A percentile compares a stretch with the other conserved stretches of the same genome.
These are phyloP conservation scores for Dolichopus griseipennis DNA, from an alignment of 2,888 invertebrate genomes.

Conservation along the genomic window DNA sequence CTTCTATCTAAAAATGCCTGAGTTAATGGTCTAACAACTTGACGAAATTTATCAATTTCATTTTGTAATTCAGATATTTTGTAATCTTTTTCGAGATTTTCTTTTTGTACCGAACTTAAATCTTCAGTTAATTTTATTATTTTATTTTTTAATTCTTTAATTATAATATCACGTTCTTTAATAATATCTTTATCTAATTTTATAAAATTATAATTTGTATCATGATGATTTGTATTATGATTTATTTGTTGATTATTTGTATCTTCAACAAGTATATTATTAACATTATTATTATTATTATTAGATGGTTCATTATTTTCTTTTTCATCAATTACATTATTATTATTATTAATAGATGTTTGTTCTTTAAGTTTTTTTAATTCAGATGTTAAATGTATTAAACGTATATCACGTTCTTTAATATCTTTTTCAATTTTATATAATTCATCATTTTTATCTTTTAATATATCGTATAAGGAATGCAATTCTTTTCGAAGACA, in stretches of 20 bases:
- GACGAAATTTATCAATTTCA: slow-evolving; percentile 78
- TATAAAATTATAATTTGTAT: neutral
- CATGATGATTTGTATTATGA: neutral
- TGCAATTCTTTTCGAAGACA: slow-evolving; percentile 27
- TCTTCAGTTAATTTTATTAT: slow-evolving; percentile 32
- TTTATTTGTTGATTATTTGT: slow-evolving; percentile 4
- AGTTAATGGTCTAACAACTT: slow-evolving; percentile 61
- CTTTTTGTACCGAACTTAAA: slow-evolving; percentile 29
- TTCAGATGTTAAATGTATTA: slow-evolving; percentile 24
- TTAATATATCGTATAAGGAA: slow-evolving; percentile 25
- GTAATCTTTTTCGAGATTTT: slow-evolving; percentile 56
- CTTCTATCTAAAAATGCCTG: slow-evolving; percentile 54
- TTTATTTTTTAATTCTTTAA: slow-evolving; percentile 30
- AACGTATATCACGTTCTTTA: slow-evolving; percentile 26
- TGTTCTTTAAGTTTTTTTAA: slow-evolving; percentile 22
- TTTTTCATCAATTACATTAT: neutral
- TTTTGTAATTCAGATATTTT: slow-evolving; percentile 70
- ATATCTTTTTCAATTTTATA: slow-evolving; percentile 25
- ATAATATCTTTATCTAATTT: slow-evolving; percentile 27
- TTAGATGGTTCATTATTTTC: neutral
- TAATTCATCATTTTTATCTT: slow-evolving; percentile 28
- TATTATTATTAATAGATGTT: neutral
- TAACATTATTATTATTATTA: neutral
- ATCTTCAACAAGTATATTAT: slow-evolving; percentile 2
- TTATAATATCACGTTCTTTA: slow-evolving; percentile 28